Conservation (phyloP, 1,140 invertebrate genomes). For the Bradynema listronoti region DNA sequence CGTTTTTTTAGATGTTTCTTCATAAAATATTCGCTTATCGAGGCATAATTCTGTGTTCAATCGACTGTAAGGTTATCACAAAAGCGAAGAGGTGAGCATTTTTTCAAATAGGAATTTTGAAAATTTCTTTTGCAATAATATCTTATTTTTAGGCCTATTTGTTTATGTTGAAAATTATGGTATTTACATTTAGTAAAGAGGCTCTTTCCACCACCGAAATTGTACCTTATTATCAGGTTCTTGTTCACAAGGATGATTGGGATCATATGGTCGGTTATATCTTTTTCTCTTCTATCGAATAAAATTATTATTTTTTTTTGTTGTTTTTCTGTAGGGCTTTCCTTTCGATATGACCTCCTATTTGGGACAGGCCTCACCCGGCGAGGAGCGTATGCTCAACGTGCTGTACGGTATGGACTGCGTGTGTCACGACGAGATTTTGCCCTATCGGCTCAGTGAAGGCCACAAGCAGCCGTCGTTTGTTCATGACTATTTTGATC, state of each 20-base stretch:
- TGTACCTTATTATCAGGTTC: constrained; percentile 47
- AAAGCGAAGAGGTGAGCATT: constrained; percentile 14
- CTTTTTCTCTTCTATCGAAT: not conserved
- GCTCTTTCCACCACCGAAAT: constrained; percentile 2
- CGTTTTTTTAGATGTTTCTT: constrained; percentile 37
- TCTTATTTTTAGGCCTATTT: constrained; percentile 9
- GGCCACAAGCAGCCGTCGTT: not conserved
- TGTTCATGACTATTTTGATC: too few relatives aligned
- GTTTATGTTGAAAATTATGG: not conserved
- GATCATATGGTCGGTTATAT: constrained; percentile 37
- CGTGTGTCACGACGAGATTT: constrained; percentile 46
- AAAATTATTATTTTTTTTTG: not conserved
- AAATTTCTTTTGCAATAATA: not conserved
- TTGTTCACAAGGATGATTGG: constrained; percentile 49
- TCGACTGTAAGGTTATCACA: constrained; percentile 27
- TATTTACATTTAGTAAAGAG: constrained; percentile 18
- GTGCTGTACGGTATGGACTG: constrained; percentile 51
- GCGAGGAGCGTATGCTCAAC: constrained; percentile 34
- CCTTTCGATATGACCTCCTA: constrained; percentile 46
- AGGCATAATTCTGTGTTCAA: constrained; percentile 47
- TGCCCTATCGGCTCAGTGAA: constrained; percentile 31
- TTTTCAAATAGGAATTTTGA: not conserved
- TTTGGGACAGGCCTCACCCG: constrained; percentile 23
- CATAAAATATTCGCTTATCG: constrained; percentile 52
- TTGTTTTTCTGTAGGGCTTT: constrained; percentile 36